Evolutionary conservation across 2,797 vertebrate species (phyloP).

Genomic region (Lutjanus campechanus): DNA sequence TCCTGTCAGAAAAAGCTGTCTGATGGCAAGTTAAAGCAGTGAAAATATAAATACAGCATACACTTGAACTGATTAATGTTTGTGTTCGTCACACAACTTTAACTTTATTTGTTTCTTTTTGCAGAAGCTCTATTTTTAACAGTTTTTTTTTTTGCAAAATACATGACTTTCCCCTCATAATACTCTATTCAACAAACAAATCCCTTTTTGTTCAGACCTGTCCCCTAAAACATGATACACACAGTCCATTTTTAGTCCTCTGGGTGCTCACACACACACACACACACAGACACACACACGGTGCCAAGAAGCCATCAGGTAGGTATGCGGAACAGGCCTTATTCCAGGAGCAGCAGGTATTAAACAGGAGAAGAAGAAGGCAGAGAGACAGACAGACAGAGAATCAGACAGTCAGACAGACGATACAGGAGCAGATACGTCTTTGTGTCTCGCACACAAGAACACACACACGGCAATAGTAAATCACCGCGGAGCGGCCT

Average conservation of each 20-base stretch:
- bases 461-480: conserved; percentile 24
- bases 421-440: conserved; percentile 28
- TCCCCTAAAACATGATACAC: conserved; percentile 56
- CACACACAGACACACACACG: conserved; percentile 27
- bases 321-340: conserved; percentile 56
- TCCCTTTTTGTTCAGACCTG: conserved; percentile 50
- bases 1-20: too few relatives aligned
- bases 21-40: too few relatives aligned
- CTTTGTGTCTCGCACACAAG: conserved; percentile 16
- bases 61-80: background rate
- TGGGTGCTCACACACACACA: conserved; percentile 24
- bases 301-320: conserved; percentile 65
- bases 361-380: conserved; percentile 27
- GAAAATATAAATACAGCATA: too few relatives aligned
- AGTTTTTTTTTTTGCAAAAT: background rate
- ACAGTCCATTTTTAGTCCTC: conserved; percentile 46
- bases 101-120: background rate
- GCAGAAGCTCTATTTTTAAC: background rate
- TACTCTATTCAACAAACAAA: conserved; percentile 26
- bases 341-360: conserved; percentile 46
- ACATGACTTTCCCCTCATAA: background rate
- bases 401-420: conserved; percentile 33
- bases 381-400: conserved; percentile 21
- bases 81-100: background rate
- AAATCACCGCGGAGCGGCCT: conserved; percentile 4